A percentile compares a stretch with the other conserved stretches of the same genome.
These are phyloP conservation scores for Poeciliopsis prolifica DNA, from an alignment of 2,113 vertebrate genomes.

Conservation along the genomic window DNA sequence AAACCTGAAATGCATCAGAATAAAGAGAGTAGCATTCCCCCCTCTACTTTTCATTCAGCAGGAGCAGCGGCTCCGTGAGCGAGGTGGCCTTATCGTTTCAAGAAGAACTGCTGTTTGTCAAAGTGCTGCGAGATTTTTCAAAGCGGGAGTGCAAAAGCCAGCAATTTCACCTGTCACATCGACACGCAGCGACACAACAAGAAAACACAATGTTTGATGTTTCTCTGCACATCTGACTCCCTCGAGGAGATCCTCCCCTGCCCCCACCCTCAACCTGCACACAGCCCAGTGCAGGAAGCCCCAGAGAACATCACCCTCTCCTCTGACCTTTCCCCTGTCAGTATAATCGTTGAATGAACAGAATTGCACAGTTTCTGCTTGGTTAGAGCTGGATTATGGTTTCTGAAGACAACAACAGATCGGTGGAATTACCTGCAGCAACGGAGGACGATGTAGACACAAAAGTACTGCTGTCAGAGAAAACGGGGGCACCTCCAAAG, in stretches of 20 bases:
- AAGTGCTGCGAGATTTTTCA: constrained; percentile 20
- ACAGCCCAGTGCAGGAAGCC: constrained; percentile 6
- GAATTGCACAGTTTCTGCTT: constrained; percentile 31
- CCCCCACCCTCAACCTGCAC: constrained; percentile 21
- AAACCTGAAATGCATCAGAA: constrained; percentile 12
- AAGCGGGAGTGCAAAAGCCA: constrained; percentile 3
- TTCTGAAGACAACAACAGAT: constrained; percentile 45
- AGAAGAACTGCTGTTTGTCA: constrained; percentile 40
- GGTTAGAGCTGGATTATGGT: constrained; percentile 51
- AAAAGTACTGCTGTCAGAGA: constrained; percentile 42
- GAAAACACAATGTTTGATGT: constrained; percentile 17
- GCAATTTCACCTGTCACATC: constrained; percentile 37
- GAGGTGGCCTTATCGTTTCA: constrained; percentile 19
- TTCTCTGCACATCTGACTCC: not conserved
- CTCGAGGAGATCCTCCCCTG: constrained; percentile 2
- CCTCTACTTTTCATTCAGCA: constrained; percentile 1
- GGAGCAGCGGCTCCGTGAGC: constrained; percentile 28
- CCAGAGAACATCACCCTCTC: constrained; percentile 27
- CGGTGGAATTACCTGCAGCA: constrained; percentile 47
- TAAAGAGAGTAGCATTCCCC: constrained; percentile 7
- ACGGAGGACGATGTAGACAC: constrained; percentile 44
- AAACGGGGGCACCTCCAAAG: constrained; percentile 19
- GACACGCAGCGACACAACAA: constrained; percentile 29
- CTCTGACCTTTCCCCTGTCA: constrained; percentile 10
- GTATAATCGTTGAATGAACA: constrained; percentile 19